A percentile compares a stretch with the other conserved stretches of the same genome.
Conservation (phyloP, 1,140 invertebrate species). For the Streblospio benedicti region DNA sequence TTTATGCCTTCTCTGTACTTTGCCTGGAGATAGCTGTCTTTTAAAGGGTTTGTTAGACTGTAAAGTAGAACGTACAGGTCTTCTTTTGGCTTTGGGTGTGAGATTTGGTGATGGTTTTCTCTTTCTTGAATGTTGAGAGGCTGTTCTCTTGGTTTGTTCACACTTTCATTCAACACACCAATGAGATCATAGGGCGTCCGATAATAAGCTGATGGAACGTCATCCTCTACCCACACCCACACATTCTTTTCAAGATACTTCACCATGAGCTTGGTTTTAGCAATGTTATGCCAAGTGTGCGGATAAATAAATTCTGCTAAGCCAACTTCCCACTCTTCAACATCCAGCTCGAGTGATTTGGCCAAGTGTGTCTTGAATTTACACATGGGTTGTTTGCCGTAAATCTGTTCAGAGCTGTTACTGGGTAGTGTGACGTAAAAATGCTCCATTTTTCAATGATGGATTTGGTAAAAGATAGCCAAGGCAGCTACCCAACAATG, state of each 20-base stretch:
- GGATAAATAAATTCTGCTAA: neutral
- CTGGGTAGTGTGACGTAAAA: too few relatives aligned
- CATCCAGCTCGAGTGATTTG: too few relatives aligned
- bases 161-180: neutral
- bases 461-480: too few relatives aligned
- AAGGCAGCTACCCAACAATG: neutral
- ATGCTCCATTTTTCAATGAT: too few relatives aligned
- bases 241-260: neutral
- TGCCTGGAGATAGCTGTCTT: neutral
- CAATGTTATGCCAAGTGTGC: neutral
- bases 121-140: neutral
- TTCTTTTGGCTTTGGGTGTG: neutral
- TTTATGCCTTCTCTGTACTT: neutral
- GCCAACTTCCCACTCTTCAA: neutral
- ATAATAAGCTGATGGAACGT: neutral
- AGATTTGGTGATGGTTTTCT: neutral
- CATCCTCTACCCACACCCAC: neutral
- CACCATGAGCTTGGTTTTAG: neutral
- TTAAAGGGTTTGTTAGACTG: neutral
- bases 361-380: too few relatives aligned
- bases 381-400: too few relatives aligned
- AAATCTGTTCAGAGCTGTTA: too few relatives aligned
- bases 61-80: neutral
- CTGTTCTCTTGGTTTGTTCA: neutral
- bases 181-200: neutral